Evolutionary conservation across 2,888 invertebrate genomes (phyloP).

Genomic region (Lissocephala sabroskyi): DNA sequence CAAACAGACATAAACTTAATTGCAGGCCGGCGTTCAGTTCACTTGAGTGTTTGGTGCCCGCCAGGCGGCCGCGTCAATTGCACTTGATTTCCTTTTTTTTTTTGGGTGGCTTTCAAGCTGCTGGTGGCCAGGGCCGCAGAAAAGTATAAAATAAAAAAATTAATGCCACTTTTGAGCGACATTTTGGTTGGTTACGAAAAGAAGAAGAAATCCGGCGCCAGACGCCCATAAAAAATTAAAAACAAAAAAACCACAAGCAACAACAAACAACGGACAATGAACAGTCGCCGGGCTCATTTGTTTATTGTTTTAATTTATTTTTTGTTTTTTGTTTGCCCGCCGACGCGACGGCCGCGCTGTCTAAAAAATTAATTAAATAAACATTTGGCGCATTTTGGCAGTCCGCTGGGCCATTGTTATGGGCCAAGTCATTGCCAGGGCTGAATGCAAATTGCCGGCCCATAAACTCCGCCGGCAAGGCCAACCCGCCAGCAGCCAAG

Average conservation of each 20-base stretch:
- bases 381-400: background rate
- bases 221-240: constrained; percentile 43
- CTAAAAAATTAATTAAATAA: too few species aligned
- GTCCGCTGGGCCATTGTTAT: background rate
- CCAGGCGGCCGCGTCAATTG: background rate
- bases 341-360: too few species aligned
- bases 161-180: constrained; percentile 46
- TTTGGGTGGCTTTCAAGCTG: constrained; percentile 24
- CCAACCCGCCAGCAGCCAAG: background rate
- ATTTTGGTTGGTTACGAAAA: constrained; percentile 27
- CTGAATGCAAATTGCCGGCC: too few species aligned
- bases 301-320: constrained; percentile 1
- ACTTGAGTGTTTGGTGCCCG: background rate
- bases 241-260: constrained; percentile 15
- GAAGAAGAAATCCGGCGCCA: constrained; percentile 39
- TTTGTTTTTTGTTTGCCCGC: background rate
- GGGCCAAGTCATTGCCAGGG: too few species aligned
- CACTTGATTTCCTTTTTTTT: too few species aligned
- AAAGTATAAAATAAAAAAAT: too few species aligned
- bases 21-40: too few species aligned
- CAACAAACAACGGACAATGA: constrained; percentile 6
- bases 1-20: too few species aligned
- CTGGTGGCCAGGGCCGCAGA: constrained; percentile 52
- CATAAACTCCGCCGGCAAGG: background rate
- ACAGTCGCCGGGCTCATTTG: constrained; percentile 4